A percentile compares a stretch with the other conserved stretches of the same genome.
phyloP scores from a whole-genome alignment of 2,113 vertebrate genomes.

The Eretmochelys imbricata region DNA sequence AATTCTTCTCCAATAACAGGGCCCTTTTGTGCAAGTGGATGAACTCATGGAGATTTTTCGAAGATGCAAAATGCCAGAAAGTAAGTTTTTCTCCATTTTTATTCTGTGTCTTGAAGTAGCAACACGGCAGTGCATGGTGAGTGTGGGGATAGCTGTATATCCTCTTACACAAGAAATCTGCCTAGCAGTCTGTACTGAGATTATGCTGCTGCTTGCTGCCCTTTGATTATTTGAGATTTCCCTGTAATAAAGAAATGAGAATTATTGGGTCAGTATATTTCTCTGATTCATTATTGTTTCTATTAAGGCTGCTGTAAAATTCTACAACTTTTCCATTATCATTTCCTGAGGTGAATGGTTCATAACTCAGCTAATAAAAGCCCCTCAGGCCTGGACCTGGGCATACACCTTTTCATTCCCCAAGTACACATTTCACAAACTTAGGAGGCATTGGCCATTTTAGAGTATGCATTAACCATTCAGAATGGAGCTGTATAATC shows the following conservation, averaged over 20 bases:
- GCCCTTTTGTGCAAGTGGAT: constrained; percentile 98
- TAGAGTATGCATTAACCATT: background rate
- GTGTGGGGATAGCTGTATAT: background rate
- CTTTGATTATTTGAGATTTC: background rate
- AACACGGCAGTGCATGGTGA: background rate
- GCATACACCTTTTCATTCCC: background rate
- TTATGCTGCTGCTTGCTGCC: background rate
- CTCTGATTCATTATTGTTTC: background rate
- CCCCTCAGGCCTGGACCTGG: background rate
- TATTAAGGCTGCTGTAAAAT: background rate
- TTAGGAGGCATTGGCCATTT: background rate
- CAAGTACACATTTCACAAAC: background rate
- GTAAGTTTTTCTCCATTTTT: constrained; percentile 81
- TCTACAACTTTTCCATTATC: background rate
- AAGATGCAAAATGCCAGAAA: constrained; percentile 96
- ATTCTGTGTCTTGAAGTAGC: background rate
- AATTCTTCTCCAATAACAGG: constrained; percentile 77
- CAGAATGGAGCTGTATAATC: background rate
- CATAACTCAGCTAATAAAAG: background rate
- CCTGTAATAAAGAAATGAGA: background rate
- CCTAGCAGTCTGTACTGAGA: background rate
- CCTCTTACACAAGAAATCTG: background rate
- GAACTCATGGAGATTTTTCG: constrained; percentile 96
- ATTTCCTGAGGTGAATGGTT: background rate
- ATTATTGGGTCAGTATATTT: background rate